These are phyloP conservation scores for Temnothorax ravouxi DNA, from an alignment of 2,888 invertebrate species.

Conservation along the genomic window DNA sequence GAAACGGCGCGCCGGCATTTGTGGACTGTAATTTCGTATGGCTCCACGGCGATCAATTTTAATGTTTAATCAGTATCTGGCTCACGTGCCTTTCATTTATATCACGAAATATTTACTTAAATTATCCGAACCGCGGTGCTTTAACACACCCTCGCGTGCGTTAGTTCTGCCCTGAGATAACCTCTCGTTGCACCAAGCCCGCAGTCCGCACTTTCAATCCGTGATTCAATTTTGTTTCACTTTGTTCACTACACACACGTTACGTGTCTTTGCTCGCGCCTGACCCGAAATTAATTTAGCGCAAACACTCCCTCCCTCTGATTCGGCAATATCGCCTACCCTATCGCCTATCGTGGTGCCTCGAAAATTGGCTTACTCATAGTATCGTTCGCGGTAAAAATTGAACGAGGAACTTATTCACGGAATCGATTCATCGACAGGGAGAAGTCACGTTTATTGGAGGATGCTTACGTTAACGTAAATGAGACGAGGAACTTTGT, in stretches of 20 bases:
- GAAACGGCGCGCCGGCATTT: constrained; percentile 60
- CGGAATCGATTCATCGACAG: not conserved
- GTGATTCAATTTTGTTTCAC: constrained; percentile 64
- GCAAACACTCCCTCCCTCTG: constrained; percentile 47
- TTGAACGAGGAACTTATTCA: constrained; percentile 12
- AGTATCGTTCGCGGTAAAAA: constrained; percentile 24
- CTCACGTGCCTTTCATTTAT: constrained; percentile 64
- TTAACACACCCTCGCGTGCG: constrained; percentile 61
- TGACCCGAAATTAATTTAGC: constrained; percentile 68
- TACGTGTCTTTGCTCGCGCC: constrained; percentile 54
- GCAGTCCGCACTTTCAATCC: constrained; percentile 58
- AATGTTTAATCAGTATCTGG: constrained; percentile 74
- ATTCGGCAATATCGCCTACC: constrained; percentile 43
- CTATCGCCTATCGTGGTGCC: constrained; percentile 8
- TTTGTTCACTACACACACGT: constrained; percentile 55
- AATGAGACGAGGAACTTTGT: not conserved
- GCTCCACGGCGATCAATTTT: constrained; percentile 71
- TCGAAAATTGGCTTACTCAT: constrained; percentile 43
- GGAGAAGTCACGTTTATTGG: constrained; percentile 5
- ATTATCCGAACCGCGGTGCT: constrained; percentile 65
- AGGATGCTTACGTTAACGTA: not conserved
- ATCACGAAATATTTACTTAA: constrained; percentile 72
- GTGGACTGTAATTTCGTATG: constrained; percentile 73
- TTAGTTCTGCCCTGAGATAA: constrained; percentile 29
- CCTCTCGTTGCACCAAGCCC: constrained; percentile 8